A percentile compares a stretch with the other conserved stretches of the same genome.
phyloP scores from a whole-genome alignment of 2,797 vertebrate species.

The Falco cherrug region DNA sequence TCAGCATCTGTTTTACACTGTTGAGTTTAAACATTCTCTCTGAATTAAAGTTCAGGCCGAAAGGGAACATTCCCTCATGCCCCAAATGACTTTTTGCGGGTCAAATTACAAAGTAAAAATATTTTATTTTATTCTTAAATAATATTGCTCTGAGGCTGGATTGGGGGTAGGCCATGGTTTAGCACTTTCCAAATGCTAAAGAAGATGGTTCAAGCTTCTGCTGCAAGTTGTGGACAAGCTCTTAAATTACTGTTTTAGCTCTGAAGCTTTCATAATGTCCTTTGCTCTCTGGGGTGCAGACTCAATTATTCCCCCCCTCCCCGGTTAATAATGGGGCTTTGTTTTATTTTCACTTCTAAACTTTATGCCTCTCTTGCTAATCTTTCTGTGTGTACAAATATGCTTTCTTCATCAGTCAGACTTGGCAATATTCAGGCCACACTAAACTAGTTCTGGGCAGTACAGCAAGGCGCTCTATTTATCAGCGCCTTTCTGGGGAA shows the following conservation, averaged over 20 bases:
- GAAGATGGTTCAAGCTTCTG: slow-evolving; percentile 46
- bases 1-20: slow-evolving; percentile 60
- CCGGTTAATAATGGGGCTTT: slow-evolving; percentile 15
- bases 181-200: slow-evolving; percentile 39
- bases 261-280: slow-evolving; percentile 13
- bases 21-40: slow-evolving; percentile 51
- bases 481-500: slow-evolving; percentile 31
- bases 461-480: slow-evolving; percentile 20
- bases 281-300: slow-evolving; percentile 19
- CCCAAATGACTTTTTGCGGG: slow-evolving; percentile 54
- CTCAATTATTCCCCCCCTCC: slow-evolving; percentile 2
- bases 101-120: slow-evolving; percentile 61
- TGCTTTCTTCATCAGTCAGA: slow-evolving; percentile 32
- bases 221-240: slow-evolving; percentile 43
- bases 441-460: slow-evolving; percentile 52
- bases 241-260: slow-evolving; percentile 30
- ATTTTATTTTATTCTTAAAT: slow-evolving; percentile 55
- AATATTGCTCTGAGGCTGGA: slow-evolving; percentile 33
- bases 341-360: slow-evolving; percentile 61
- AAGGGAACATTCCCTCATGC: slow-evolving; percentile 51
- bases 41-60: slow-evolving; percentile 56
- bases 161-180: background rate
- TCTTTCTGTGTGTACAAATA: slow-evolving; percentile 57
- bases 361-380: slow-evolving; percentile 55
- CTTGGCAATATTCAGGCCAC: slow-evolving; percentile 31